Conservation (phyloP, 2,113 vertebrate species). For the Urocitellus parryii region DNA sequence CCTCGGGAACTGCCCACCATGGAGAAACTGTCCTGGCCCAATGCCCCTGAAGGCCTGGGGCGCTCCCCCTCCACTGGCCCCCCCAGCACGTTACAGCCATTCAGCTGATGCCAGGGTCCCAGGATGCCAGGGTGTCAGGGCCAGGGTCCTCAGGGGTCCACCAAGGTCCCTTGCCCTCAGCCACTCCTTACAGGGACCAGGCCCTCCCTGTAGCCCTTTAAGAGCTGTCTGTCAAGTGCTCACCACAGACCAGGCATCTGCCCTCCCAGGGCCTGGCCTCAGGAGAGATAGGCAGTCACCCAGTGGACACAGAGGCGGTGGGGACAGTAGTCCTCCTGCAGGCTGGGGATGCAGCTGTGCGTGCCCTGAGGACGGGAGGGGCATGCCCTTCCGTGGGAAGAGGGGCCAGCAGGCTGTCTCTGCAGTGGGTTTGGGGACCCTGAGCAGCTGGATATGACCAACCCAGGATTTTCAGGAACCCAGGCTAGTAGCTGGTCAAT, state of each 20-base stretch:
- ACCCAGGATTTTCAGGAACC: background rate
- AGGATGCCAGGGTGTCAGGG: too few relatives aligned
- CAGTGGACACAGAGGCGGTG: background rate
- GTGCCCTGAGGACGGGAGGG: background rate
- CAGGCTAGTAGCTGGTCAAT: background rate
- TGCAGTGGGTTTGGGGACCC: background rate
- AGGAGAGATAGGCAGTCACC: too few relatives aligned
- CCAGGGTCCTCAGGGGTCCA: background rate
- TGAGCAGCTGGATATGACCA: background rate
- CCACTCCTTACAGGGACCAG: background rate
- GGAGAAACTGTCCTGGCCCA: background rate
- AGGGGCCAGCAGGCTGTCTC: background rate
- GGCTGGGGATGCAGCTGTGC: too few relatives aligned
- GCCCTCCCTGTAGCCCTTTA: background rate
- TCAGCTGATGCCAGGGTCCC: background rate
- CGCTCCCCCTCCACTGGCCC: background rate
- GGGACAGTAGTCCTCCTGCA: background rate
- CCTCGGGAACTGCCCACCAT: background rate
- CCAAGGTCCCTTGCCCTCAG: too few relatives aligned
- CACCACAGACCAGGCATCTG: background rate
- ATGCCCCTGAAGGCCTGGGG: background rate
- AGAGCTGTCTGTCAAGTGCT: background rate
- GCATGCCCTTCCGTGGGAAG: background rate
- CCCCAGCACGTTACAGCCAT: too few relatives aligned
- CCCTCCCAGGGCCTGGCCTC: too few relatives aligned